phyloP scores from a whole-genome alignment of 2,888 invertebrate genomes.

The Unio pictorum region DNA sequence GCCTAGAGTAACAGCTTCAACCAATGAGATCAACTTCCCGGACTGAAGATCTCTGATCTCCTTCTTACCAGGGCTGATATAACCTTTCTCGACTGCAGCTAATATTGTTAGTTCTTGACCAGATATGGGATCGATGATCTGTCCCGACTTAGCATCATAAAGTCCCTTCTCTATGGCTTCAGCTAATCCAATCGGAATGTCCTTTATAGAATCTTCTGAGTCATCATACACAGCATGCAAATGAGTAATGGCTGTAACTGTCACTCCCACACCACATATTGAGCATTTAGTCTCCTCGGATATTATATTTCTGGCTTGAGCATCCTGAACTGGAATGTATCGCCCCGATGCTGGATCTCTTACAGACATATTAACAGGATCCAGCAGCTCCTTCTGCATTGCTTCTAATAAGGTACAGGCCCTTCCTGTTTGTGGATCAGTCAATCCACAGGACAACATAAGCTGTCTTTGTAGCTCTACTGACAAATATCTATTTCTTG shows the following conservation, averaged over 20 bases:
- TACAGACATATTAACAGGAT: constrained; percentile 85
- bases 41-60: constrained; percentile 87
- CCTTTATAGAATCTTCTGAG: constrained; percentile 45
- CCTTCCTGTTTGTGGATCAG: constrained; percentile 78
- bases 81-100: constrained; percentile 81
- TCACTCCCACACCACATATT: constrained; percentile 58
- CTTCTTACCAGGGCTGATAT: constrained; percentile 79
- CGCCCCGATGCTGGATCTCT: constrained; percentile 84
- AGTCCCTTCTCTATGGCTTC: constrained; percentile 70
- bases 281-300: constrained; percentile 48
- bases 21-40: constrained; percentile 88
- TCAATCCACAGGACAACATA: constrained; percentile 85
- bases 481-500: constrained; percentile 85
- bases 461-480: constrained; percentile 86
- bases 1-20: constrained; percentile 91
- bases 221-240: constrained; percentile 61
- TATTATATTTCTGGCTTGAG: constrained; percentile 52
- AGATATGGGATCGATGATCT: constrained; percentile 71
- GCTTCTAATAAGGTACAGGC: constrained; percentile 91
- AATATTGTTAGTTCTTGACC: constrained; percentile 77
- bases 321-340: constrained; percentile 76
- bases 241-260: constrained; percentile 60
- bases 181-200: constrained; percentile 63
- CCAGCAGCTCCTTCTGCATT: constrained; percentile 90
- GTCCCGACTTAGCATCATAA: constrained; percentile 72